A percentile compares a stretch with the other conserved stretches of the same genome.
Conservation (phyloP, 2,888 invertebrate genomes). For the Clitarchus hookeri region DNA sequence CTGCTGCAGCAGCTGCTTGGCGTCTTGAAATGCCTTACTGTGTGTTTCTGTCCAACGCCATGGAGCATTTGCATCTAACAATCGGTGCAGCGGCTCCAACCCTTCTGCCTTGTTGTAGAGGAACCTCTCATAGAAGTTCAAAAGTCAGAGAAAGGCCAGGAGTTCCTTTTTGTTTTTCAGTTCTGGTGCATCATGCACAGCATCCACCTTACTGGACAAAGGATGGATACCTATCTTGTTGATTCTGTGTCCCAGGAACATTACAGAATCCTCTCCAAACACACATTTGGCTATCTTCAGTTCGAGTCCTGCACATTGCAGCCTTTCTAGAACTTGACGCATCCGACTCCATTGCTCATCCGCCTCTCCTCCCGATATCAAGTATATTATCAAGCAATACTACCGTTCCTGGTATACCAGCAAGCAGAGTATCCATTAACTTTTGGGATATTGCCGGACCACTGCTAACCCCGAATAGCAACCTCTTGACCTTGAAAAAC, state of each 20-base stretch:
- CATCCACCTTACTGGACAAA: neutral
- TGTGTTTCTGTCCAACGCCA: neutral
- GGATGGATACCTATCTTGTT: neutral
- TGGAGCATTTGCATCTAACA: neutral
- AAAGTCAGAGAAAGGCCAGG: neutral
- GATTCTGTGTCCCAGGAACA: no score
- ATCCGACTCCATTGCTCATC: no score
- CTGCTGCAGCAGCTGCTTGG: neutral
- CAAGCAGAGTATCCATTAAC: neutral
- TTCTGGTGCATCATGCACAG: neutral
- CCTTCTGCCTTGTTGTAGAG: neutral
- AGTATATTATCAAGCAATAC: neutral
- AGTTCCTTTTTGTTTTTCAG: neutral
- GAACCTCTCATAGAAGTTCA: neutral
- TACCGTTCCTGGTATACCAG: neutral
- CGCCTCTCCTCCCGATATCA: neutral
- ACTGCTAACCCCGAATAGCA: neutral
- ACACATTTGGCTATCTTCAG: neutral
- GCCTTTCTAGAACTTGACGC: no score
- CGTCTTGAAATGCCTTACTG: neutral
- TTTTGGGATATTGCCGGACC: neutral
- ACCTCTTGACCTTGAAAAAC: neutral
- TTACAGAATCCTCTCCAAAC: no score
- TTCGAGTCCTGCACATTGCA: neutral
- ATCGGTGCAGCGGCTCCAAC: neutral